Percentiles rank a stretch among this genome's conserved stretches.
Evolutionary conservation across 2,888 invertebrate genomes (phyloP).

Genomic region (Hyles lineata): DNA sequence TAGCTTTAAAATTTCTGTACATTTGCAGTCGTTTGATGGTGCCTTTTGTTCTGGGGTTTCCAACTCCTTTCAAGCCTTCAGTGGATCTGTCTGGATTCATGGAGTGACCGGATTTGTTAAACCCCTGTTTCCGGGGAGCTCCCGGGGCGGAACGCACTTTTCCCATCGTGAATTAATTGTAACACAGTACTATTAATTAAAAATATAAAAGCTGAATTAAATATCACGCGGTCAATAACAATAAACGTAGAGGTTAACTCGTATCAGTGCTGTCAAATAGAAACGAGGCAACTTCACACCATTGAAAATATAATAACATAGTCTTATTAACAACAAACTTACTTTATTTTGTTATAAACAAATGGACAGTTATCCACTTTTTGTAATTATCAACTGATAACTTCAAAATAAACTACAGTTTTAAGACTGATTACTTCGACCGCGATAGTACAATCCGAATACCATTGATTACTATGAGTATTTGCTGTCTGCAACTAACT

Average conservation of each 20-base stretch:
- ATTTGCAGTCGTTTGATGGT: slow-evolving; percentile 98
- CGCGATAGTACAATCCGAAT: background rate
- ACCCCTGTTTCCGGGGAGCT: slow-evolving; percentile 92
- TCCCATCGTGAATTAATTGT: slow-evolving; percentile 83
- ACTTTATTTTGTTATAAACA: background rate
- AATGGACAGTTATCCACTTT: background rate
- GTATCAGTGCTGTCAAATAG: slow-evolving; percentile 40
- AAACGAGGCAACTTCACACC: slow-evolving; percentile 29
- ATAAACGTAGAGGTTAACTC: slow-evolving; percentile 38
- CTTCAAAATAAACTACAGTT: background rate
- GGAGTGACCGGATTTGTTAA: slow-evolving; percentile 94
- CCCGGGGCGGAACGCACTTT: slow-evolving; percentile 90
- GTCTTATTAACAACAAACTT: background rate
- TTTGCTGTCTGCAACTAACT: background rate
- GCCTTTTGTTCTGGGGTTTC: slow-evolving; percentile 93
- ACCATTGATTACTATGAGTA: background rate
- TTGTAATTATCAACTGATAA: background rate
- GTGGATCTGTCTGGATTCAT: slow-evolving; percentile 96
- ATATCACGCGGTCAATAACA: slow-evolving; percentile 33
- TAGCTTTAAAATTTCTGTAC: slow-evolving; percentile 99
- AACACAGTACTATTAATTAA: slow-evolving; percentile 17
- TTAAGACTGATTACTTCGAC: background rate
- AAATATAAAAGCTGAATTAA: slow-evolving; percentile 27
- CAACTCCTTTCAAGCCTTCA: slow-evolving; percentile 92
- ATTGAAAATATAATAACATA: slow-evolving; percentile 24